Evolutionary conservation across 2,888 invertebrate species (phyloP).

Genomic region (Lepidocyrtinus sp.): DNA sequence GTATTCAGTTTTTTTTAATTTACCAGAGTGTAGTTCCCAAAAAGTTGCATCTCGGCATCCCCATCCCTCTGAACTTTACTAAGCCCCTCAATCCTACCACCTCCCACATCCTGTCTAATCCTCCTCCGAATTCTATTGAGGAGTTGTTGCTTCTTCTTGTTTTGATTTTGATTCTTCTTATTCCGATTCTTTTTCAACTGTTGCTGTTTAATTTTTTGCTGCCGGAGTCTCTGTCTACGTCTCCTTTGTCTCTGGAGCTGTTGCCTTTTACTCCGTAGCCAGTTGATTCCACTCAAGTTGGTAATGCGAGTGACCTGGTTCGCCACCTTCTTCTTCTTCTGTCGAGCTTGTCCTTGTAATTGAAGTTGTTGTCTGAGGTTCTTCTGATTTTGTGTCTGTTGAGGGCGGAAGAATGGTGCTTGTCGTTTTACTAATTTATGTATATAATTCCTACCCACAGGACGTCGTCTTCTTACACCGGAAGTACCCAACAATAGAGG

Average conservation of each 20-base stretch:
- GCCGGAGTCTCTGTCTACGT: conserved; percentile 27
- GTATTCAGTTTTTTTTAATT: conserved; percentile 4
- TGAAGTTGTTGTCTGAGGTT: not conserved
- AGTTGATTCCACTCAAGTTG: not conserved
- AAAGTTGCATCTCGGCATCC: conserved; percentile 69
- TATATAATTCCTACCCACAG: conserved; percentile 2
- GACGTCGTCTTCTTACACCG: conserved; percentile 41
- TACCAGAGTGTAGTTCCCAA: conserved; percentile 70
- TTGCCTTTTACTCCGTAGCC: conserved; percentile 1
- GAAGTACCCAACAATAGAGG: conserved; percentile 28
- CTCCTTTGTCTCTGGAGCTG: conserved; percentile 25
- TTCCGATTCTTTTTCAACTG: conserved; percentile 38
- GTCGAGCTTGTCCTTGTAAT: not conserved
- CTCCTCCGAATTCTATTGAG: conserved; percentile 41
- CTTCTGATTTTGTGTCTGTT: not conserved
- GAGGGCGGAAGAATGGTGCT: conserved; percentile 43
- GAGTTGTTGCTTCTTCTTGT: conserved; percentile 24
- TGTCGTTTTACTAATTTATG: conserved; percentile 27
- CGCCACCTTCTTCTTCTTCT: not conserved
- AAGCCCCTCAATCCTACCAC: conserved; percentile 67
- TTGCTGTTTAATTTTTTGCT: conserved; percentile 23
- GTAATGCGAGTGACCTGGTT: not conserved
- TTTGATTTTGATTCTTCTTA: conserved; percentile 30
- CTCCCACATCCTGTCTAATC: conserved; percentile 63
- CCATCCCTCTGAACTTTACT: conserved; percentile 65